Conservation (phyloP, 2,888 invertebrate genomes). For the Cheilosia vulpina region DNA sequence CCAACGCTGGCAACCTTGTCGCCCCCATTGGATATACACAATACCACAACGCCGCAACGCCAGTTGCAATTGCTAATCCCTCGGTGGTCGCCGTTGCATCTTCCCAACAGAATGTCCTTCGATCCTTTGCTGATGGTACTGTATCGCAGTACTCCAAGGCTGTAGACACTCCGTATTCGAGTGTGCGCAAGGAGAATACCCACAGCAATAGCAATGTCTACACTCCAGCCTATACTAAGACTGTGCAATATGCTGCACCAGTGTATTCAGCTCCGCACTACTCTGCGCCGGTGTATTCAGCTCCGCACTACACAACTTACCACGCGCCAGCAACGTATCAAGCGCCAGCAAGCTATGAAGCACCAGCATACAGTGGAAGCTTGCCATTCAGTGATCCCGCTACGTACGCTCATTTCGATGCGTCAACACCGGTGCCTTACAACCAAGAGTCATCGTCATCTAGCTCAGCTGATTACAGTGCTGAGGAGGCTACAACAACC, state of each 20-base stretch:
- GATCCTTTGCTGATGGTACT: conserved; percentile 84
- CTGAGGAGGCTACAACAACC: conserved; percentile 30
- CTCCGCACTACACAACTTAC: conserved; percentile 21
- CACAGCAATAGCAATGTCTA: conserved; percentile 86
- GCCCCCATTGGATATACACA: conserved; percentile 79
- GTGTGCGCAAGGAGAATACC: conserved; percentile 86
- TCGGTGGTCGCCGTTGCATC: conserved; percentile 81
- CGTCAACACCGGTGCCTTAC: conserved; percentile 30
- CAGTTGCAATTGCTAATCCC: conserved; percentile 68
- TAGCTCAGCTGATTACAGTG: not conserved
- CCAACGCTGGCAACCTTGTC: conserved; percentile 86
- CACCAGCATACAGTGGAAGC: conserved; percentile 20
- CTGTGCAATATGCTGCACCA: conserved; percentile 81
- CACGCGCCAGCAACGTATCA: not conserved
- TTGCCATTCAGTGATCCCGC: conserved; percentile 30
- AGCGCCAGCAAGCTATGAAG: not conserved
- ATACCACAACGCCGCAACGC: conserved; percentile 14
- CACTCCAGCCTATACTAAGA: conserved; percentile 83
- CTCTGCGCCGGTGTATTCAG: conserved; percentile 51
- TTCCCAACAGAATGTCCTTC: conserved; percentile 85
- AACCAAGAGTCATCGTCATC: conserved; percentile 22
- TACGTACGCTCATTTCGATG: conserved; percentile 22
- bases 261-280: conserved; percentile 75
- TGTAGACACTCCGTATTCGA: conserved; percentile 85
- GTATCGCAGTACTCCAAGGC: conserved; percentile 85